A percentile compares a stretch with the other conserved stretches of the same genome.
phyloP scores from a whole-genome alignment of 2,797 vertebrate genomes.

The Cuculus canorus region DNA sequence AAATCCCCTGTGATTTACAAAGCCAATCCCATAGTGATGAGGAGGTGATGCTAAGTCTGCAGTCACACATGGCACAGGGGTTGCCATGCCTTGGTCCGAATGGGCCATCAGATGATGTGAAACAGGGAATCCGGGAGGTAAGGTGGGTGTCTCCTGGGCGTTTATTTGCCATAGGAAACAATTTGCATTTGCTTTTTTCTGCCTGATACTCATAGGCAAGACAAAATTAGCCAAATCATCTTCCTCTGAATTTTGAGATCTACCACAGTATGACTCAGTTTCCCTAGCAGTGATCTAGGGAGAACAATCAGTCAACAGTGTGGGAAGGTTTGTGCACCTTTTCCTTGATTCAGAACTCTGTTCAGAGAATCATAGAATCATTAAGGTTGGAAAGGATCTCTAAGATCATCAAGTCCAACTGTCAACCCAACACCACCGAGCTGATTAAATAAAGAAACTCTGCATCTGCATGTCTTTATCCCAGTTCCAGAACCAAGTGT shows the following conservation, averaged over 20 bases:
- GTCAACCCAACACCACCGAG: too few species aligned
- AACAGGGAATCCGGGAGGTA: not conserved
- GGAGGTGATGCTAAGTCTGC: not conserved
- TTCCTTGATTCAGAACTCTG: not conserved
- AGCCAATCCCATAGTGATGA: not conserved
- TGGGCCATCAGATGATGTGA: not conserved
- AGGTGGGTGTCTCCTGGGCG: not conserved
- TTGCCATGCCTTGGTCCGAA: rapidly evolving
- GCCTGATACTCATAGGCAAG: not conserved
- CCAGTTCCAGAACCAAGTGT: not conserved
- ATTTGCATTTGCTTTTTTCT: not conserved
- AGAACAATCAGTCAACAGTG: not conserved
- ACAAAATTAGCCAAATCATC: not conserved
- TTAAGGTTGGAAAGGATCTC: too few species aligned
- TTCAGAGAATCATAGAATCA: not conserved
- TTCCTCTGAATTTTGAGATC: not conserved
- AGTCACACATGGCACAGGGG: not conserved
- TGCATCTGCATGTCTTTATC: not conserved
- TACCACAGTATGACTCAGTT: not conserved
- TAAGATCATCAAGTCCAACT: too few species aligned
- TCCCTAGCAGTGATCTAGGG: not conserved
- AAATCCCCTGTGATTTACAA: not conserved
- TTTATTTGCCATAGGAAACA: not conserved
- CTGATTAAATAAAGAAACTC: not conserved
- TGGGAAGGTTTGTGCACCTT: not conserved